Base-by-base conservation (phyloP, 2,113 vertebrate genomes). In the Notarius quadriscutis region DNA sequence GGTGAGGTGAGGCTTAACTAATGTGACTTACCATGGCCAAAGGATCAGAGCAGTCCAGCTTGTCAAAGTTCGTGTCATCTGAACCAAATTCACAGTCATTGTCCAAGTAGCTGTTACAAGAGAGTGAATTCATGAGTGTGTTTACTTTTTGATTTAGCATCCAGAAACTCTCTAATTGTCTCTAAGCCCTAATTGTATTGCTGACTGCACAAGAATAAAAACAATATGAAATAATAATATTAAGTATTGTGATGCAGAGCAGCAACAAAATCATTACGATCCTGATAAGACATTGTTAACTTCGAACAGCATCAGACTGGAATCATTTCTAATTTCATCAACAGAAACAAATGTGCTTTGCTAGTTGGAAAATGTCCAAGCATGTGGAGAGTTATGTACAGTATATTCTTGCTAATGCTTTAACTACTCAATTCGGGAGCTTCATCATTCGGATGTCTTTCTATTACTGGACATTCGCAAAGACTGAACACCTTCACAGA, bases 11-110 rank as follows among this genome's bases (percentile, higher is more conserved):
- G 11, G 41, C 1, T 63, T 50, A 50, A 79, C 67, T 72, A 48
- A 62, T 77, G 12, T 86, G 65, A 79, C 88, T 86, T 86, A 93
- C 92, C 88, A 11, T 86, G 17, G 63, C 62, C 48, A 89, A 27
- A 6, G 27, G 67, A 83, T 81, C 81, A 74, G 82, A 69, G 80
- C 55, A 0, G 60, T 77, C 27, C 4, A 57, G 41, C 30, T 90
- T 77, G 50, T 91, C 84, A 62, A 1, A 48, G 10, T 1, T 69
- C 0, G 0, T 27, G 1, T 25, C n/a, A 0, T 88, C 84, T 0
- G 5, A n/a, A 2, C 72, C 50, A 15, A 7, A 1, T 3, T 65
- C 53, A 22, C 83, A 88, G 87, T 83, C 69, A 17, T 2, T 55
- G 11, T 84, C 50, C 5, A 48, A 7, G 48, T 1, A 62, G 34